A percentile compares a stretch with the other conserved stretches of the same genome.
Conservation (phyloP, 2,888 invertebrate genomes). For the Epistrophe grossulariae region DNA sequence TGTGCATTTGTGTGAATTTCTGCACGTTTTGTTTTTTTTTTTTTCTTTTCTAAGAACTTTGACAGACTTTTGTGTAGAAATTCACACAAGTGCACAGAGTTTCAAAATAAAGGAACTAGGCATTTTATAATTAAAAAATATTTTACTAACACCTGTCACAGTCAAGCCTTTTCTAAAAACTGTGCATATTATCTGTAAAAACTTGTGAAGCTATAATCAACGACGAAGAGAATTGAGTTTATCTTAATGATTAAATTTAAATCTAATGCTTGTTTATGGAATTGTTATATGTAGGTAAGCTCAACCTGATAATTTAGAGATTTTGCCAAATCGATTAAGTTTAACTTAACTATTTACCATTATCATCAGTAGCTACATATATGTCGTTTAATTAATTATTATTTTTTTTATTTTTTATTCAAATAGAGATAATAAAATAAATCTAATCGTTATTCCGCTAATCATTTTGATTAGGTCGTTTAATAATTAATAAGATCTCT, state of each 20-base stretch:
- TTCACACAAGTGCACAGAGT: too few relatives aligned
- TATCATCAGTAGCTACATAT: not conserved
- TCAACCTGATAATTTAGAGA: not conserved
- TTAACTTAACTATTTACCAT: not conserved
- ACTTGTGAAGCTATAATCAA: not conserved
- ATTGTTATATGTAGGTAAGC: not conserved
- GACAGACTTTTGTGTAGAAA: too few relatives aligned
- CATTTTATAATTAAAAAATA: not conserved
- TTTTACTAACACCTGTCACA: not conserved
- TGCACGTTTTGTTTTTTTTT: too few relatives aligned
- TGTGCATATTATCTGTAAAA: not conserved
- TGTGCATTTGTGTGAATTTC: too few relatives aligned
- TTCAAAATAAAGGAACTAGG: too few relatives aligned
- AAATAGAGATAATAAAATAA: not conserved
- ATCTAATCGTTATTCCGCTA: constrained; percentile 1
- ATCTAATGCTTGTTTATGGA: not conserved
- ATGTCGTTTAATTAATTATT: not conserved
- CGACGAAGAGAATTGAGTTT: not conserved
- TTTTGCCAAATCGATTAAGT: not conserved
- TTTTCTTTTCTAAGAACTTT: too few relatives aligned
- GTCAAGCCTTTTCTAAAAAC: not conserved
- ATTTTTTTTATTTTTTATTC: not conserved
- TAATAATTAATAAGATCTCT: constrained; percentile 4
- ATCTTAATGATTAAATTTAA: constrained; percentile 9
- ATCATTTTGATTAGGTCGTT: not conserved